These are phyloP conservation scores for Anhinga anhinga DNA, from an alignment of 2,113 vertebrate genomes.

Conservation along the genomic window DNA sequence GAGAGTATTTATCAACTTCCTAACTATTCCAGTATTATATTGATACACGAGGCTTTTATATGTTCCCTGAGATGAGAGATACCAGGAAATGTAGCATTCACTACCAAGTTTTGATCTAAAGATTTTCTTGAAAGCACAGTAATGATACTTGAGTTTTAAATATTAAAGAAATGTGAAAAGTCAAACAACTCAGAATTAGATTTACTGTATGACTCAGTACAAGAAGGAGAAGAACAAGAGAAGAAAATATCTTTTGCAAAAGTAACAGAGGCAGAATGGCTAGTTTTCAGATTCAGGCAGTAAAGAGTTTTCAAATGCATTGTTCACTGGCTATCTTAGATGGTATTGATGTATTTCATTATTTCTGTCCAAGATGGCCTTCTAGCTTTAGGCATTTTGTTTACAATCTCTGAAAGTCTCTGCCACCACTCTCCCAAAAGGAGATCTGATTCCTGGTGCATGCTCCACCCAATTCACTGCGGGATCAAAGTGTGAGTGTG, in stretches of 20 bases:
- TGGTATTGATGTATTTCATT: not conserved
- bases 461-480: not conserved
- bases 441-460: not conserved
- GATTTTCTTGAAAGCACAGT: not conserved
- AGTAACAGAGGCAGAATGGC: not conserved
- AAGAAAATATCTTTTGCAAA: not conserved
- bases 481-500: not conserved
- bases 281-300: not conserved
- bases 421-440: not conserved
- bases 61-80: not conserved
- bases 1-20: not conserved
- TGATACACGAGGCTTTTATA: not conserved
- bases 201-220: not conserved
- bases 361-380: not conserved
- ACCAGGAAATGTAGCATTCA: not conserved
- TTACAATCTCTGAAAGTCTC: not conserved
- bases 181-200: not conserved
- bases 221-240: not conserved
- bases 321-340: not conserved
- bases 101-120: not conserved
- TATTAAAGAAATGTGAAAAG: not conserved
- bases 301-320: not conserved
- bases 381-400: not conserved
- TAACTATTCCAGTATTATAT: not conserved
- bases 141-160: not conserved